Percentiles rank a stretch among this genome's conserved stretches.
phyloP scores from a whole-genome alignment of 2,888 invertebrate genomes.

The Apantesis nais region DNA sequence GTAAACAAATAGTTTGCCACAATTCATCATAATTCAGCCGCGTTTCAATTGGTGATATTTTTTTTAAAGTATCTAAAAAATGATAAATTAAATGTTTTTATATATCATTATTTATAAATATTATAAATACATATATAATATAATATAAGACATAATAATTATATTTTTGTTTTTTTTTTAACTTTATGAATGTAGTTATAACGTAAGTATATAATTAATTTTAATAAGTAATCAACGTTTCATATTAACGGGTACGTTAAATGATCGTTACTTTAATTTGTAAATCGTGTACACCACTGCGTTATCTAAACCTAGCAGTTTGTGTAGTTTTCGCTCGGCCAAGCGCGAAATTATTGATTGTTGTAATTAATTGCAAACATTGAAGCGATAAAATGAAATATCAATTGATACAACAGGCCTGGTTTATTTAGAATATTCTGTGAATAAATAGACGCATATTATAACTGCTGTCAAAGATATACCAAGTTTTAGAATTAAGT shows the following conservation, averaged over 20 bases:
- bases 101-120: too few species aligned
- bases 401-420: conserved; percentile 54
- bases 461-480: neutral
- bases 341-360: conserved; percentile 80
- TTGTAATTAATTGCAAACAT: conserved; percentile 80
- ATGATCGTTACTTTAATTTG: conserved; percentile 15
- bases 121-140: too few species aligned
- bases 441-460: conserved; percentile 5
- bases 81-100: too few species aligned
- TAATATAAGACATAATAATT: too few species aligned
- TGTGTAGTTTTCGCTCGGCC: conserved; percentile 70
- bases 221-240: too few species aligned
- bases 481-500: neutral
- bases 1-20: too few species aligned
- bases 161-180: too few species aligned
- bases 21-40: neutral
- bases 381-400: conserved; percentile 67
- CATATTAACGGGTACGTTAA: neutral
- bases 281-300: conserved; percentile 25
- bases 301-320: conserved; percentile 66
- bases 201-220: too few species aligned
- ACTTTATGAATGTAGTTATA: too few species aligned
- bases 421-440: conserved; percentile 38
- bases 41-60: neutral
- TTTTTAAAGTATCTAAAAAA: too few species aligned